Conservation (phyloP, 2,113 vertebrate genomes). For the Nycticryphes semicollaris region DNA sequence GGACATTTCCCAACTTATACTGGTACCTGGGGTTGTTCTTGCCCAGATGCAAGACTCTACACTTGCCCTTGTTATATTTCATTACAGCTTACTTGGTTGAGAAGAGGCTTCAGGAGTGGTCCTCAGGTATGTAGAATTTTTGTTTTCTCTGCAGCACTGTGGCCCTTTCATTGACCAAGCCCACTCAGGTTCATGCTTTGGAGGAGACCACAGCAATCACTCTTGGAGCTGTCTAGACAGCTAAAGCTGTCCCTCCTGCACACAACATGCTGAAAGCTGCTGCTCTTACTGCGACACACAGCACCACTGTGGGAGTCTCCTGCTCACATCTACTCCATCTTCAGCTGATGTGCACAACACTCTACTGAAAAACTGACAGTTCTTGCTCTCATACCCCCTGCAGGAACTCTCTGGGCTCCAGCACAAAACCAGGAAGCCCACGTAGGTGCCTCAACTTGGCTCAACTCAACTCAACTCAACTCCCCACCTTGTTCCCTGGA, state of each 20-base stretch:
- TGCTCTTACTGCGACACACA: not conserved
- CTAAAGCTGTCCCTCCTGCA: not conserved
- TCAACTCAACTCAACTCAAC: not conserved
- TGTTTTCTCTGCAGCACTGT: not conserved
- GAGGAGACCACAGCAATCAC: not conserved
- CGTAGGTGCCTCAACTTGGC: not conserved
- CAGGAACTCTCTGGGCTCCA: not conserved
- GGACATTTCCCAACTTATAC: too few species aligned
- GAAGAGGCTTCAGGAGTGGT: not conserved
- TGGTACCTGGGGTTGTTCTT: too few species aligned
- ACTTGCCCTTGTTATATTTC: too few species aligned
- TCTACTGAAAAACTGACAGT: not conserved
- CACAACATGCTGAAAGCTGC: not conserved
- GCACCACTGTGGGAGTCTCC: not conserved
- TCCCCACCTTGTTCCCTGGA: not conserved
- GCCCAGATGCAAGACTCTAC: too few species aligned
- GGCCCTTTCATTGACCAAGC: not conserved
- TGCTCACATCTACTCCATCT: not conserved
- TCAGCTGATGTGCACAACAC: not conserved
- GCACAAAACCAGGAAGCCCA: not conserved
- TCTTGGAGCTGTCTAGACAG: not conserved
- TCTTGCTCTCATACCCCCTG: accelerated
- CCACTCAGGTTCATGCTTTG: not conserved
- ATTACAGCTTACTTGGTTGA: not conserved
- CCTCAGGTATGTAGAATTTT: accelerated